Conservation (phyloP, 2,113 vertebrate species). For the Crotalus helleri region DNA sequence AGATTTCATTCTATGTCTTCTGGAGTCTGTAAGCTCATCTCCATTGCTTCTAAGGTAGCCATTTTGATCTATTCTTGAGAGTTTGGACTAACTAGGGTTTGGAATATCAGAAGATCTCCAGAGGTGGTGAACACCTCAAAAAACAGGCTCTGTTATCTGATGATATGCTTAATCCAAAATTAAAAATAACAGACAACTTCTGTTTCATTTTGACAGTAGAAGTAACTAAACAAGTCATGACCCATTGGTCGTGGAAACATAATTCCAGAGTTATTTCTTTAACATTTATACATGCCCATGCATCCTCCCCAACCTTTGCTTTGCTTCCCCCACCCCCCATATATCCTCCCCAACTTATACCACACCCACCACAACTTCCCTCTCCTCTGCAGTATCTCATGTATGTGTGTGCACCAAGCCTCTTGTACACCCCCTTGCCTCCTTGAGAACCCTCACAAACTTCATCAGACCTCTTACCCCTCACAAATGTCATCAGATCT, state of each 20-base stretch:
- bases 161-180: not conserved
- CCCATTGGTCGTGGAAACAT: not conserved
- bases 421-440: not conserved
- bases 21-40: not conserved
- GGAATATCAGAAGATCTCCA: not conserved
- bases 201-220: not conserved
- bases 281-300: not conserved
- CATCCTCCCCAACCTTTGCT: not conserved
- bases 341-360: not conserved
- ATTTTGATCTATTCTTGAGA: not conserved
- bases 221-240: not conserved
- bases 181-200: not conserved
- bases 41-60: not conserved
- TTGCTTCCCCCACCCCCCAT: not conserved
- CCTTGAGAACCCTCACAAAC: not conserved
- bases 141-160: not conserved
- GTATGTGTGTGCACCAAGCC: not conserved
- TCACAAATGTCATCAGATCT: not conserved
- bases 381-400: not conserved
- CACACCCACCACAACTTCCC: not conserved
- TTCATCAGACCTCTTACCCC: not conserved
- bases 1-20: not conserved
- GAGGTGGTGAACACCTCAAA: not conserved
- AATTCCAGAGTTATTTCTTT: not conserved
- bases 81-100: not conserved